Conservation (phyloP, 2,888 invertebrate species). For the Camptogramma bilineatum region DNA sequence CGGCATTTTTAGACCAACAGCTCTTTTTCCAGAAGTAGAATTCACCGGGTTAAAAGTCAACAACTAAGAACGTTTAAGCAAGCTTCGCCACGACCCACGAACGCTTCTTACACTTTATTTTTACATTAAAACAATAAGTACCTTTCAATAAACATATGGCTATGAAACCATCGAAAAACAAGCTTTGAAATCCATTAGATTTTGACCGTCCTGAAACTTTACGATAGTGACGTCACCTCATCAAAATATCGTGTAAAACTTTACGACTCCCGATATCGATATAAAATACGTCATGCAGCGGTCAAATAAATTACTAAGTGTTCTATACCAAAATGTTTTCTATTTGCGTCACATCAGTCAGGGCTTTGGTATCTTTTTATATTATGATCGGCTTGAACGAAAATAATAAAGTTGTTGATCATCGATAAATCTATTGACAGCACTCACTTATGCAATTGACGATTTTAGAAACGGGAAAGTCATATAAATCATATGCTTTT, state of each 20-base stretch:
- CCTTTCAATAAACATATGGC: conserved; percentile 1
- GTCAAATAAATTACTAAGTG: conserved; percentile 53
- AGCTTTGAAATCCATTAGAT: conserved; percentile 27
- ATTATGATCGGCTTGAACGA: conserved; percentile 37
- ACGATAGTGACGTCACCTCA: conserved; percentile 43
- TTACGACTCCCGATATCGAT: conserved; percentile 47
- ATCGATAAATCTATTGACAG: conserved; percentile 48
- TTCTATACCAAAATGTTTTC: conserved; percentile 41
- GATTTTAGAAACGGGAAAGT: conserved; percentile 13
- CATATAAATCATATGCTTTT: not conserved
- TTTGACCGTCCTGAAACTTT: conserved; percentile 37
- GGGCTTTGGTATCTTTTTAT: conserved; percentile 37
- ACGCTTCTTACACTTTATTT: too few species aligned
- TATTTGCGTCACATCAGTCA: conserved; percentile 41
- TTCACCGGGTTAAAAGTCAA: too few species aligned
- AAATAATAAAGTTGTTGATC: conserved; percentile 41
- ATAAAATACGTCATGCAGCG: conserved; percentile 50
- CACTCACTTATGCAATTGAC: conserved; percentile 37
- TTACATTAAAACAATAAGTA: not conserved
- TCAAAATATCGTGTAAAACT: conserved; percentile 48
- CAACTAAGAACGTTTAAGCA: too few species aligned
- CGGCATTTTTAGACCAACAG: too few species aligned
- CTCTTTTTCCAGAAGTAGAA: too few species aligned
- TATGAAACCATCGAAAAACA: conserved; percentile 12
- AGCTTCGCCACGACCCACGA: too few species aligned